Base-by-base conservation (phyloP, 64 coral and sea anemone genomes). In the Montipora cactus region DNA sequence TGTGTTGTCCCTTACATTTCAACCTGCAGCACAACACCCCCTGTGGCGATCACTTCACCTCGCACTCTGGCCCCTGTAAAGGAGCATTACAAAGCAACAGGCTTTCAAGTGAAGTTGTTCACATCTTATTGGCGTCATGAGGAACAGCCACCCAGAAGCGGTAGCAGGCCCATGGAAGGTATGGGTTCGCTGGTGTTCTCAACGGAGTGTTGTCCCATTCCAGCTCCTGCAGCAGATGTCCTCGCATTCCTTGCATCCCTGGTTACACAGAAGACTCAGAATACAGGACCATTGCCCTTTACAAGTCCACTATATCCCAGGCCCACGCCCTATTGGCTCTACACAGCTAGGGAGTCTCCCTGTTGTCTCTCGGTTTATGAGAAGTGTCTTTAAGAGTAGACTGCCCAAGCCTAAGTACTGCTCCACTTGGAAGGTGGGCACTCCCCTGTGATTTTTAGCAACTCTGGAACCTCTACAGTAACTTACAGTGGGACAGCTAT, bases 241-340 rank as follows among this genome's bases (percentile, higher is more conserved):
- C 51, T 53, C 5, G 51, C 51, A 53, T 53, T 53, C 8, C 51
- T 53, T 53, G 51, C 51, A 53, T 53, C 51, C 51, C 51, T 53
- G 8, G 51, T 69, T 67, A 70, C 82, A 49, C 76, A 86, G 8
- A 61, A 61, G 2, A 46, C 18, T 47, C 71, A 19, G 82, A 86
- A 45, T 86, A 86, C 82, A 64, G 82, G 13, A 86, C 64, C 44
- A 70, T 86, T 68, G 64, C 82, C 44, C 25, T 70, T 23, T 86
- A 86, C 11, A 86, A 37, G 62, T 86, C 76, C 18, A 23, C 23
- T 23, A 23, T 23, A 0, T 23, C 23, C 23, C 23, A 23, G 23
- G 23, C 23, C 23, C 23, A 23, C 23, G 23, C 23, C 23, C 23
- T 23, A 23, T 23, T 23, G 23, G 23, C 23, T 23, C 78, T 49